Conservation (phyloP, 2,888 invertebrate genomes). For the Lasioglossum zephyrum region DNA sequence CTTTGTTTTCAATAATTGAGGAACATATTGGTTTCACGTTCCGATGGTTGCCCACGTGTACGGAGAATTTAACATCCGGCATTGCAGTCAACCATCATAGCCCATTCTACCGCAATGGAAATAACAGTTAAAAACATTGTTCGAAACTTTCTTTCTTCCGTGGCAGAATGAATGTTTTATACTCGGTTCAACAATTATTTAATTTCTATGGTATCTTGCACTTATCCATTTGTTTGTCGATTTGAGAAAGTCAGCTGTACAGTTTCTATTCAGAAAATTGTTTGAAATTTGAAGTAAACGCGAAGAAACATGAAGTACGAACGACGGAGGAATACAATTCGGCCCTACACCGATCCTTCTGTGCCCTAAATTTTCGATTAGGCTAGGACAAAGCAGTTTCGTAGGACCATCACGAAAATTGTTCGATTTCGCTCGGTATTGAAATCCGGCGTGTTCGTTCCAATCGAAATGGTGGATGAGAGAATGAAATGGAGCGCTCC, state of each 20-base stretch:
- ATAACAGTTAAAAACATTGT: slow-evolving; percentile 7
- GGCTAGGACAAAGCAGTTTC: slow-evolving; percentile 39
- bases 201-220: too few relatives aligned
- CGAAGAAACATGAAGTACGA: slow-evolving; percentile 11
- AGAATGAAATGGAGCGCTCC: slow-evolving; percentile 43
- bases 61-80: slow-evolving; percentile 47
- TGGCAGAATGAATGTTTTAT: not conserved
- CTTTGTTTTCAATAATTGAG: slow-evolving; percentile 56
- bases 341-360: slow-evolving; percentile 6
- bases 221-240: too few relatives aligned
- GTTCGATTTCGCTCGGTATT: slow-evolving; percentile 52
- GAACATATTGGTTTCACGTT: slow-evolving; percentile 46
- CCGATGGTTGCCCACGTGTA: slow-evolving; percentile 45
- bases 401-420: slow-evolving; percentile 38
- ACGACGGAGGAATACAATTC: not conserved
- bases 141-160: slow-evolving; percentile 23
- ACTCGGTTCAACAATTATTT: too few relatives aligned
- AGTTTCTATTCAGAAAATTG: too few relatives aligned
- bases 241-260: too few relatives aligned
- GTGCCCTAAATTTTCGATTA: slow-evolving; percentile 44
- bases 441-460: slow-evolving; percentile 45
- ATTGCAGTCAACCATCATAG: slow-evolving; percentile 10
- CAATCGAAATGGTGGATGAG: slow-evolving; percentile 39
- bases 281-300: not conserved
- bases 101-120: slow-evolving; percentile 12